Evolutionary conservation across 2,888 invertebrate species (phyloP).

Genomic region (Coremacera marginata): DNA sequence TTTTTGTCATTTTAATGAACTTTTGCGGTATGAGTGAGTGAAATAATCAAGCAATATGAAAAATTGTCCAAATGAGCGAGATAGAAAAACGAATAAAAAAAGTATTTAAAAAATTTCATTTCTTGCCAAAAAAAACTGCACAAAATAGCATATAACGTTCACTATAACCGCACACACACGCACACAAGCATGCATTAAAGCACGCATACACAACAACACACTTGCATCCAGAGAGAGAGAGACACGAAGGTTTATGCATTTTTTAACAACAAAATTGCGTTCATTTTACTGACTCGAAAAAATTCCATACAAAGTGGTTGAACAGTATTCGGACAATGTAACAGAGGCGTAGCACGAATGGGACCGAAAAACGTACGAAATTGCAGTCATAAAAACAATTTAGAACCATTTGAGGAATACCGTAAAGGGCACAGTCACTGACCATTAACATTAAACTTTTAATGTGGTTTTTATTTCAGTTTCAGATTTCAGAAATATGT

Average conservation of each 20-base stretch:
- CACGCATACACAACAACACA: neutral
- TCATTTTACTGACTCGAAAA: slow-evolving; percentile 9
- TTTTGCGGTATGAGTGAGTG: slow-evolving; percentile 34
- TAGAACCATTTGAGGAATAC: neutral
- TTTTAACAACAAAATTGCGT: slow-evolving; percentile 22
- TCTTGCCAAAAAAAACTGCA: slow-evolving; percentile 3
- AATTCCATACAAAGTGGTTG: neutral
- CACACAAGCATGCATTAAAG: neutral
- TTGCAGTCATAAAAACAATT: neutral
- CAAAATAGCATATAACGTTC: slow-evolving; percentile 24
- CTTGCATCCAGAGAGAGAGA: neutral
- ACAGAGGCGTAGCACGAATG: too few species aligned
- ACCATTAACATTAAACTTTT: too few species aligned
- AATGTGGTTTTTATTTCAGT: too few species aligned
- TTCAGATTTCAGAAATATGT: too few species aligned
- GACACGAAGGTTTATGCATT: slow-evolving; percentile 26
- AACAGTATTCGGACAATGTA: neutral
- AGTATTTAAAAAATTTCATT: slow-evolving; percentile 23
- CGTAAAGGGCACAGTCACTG: neutral
- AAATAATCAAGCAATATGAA: neutral
- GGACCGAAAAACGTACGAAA: neutral
- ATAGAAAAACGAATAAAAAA: slow-evolving; percentile 53
- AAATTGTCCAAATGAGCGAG: slow-evolving; percentile 58
- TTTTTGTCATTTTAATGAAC: slow-evolving; percentile 61
- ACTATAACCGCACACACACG: neutral